These are phyloP conservation scores for Drosophila asahinai DNA, from an alignment of 1,140 invertebrate species.

Conservation along the genomic window DNA sequence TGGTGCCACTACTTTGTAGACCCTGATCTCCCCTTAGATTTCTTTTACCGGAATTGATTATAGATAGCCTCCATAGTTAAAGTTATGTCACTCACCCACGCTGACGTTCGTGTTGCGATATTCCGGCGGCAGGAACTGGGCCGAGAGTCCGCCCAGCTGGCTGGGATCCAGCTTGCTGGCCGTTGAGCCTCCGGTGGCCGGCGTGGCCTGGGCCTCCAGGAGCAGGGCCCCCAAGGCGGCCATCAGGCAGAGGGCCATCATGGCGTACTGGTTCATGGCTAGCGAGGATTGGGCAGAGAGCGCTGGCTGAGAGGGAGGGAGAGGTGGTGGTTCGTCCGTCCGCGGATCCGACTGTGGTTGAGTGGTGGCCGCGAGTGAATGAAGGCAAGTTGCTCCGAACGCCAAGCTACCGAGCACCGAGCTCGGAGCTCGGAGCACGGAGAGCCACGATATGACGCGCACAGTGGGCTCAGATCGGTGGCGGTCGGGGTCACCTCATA, in stretches of 20 bases:
- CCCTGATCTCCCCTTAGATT: not conserved
- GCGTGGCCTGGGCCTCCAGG: constrained; percentile 59
- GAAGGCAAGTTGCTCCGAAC: constrained; percentile 12
- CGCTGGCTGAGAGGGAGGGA: not conserved
- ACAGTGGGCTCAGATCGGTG: constrained; percentile 11
- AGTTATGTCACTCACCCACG: constrained; percentile 53
- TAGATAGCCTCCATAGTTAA: no score
- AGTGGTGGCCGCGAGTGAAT: constrained; percentile 35
- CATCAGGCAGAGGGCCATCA: constrained; percentile 60
- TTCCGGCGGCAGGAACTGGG: constrained; percentile 65
- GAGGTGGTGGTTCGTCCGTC: constrained; percentile 8
- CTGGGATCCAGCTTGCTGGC: constrained; percentile 25
- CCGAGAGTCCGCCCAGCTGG: constrained; percentile 57
- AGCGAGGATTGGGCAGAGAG: not conserved
- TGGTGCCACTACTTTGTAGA: no score
- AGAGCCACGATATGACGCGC: not conserved
- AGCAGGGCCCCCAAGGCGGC: constrained; percentile 57
- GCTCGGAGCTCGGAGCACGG: not conserved
- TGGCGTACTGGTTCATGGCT: constrained; percentile 64
- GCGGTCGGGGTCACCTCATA: not conserved
- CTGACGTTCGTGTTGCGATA: constrained; percentile 72
- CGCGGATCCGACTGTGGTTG: constrained; percentile 21
- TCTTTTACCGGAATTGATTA: not conserved
- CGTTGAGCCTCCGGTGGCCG: constrained; percentile 14
- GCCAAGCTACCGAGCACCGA: not conserved